phyloP scores from a whole-genome alignment of 2,888 invertebrate species.

The Coremacera marginata region DNA sequence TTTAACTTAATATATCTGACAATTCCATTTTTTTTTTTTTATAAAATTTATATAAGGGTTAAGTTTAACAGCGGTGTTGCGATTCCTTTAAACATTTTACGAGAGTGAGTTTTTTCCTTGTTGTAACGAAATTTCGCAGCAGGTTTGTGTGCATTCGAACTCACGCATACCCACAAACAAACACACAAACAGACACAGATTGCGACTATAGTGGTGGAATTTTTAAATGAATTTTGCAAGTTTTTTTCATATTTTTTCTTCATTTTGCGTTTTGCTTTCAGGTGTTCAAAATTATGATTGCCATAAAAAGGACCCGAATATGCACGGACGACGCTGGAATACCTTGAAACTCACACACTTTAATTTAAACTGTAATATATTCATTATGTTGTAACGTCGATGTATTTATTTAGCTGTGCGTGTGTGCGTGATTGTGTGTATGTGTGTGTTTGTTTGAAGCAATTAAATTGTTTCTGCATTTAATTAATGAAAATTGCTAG shows the following conservation, averaged over 20 bases:
- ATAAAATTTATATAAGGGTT: not conserved
- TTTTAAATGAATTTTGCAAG: not conserved
- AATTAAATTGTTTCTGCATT: conserved; percentile 54
- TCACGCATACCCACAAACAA: too few species aligned
- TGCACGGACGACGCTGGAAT: not conserved
- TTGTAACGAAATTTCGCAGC: not conserved
- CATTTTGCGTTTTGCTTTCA: not conserved
- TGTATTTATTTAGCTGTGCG: not conserved
- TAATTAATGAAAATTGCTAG: conserved; percentile 64
- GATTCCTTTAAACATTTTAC: conserved; percentile 8
- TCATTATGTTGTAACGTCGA: not conserved
- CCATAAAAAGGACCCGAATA: conserved; percentile 2
- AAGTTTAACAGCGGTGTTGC: not conserved
- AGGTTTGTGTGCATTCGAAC: not conserved
- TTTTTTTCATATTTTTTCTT: not conserved
- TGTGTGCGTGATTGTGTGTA: not conserved
- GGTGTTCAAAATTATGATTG: conserved; percentile 22
- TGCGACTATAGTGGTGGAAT: not conserved
- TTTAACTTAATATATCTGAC: too few species aligned
- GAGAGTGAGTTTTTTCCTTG: not conserved
- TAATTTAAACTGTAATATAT: conserved; percentile 6
- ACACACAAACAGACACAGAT: not conserved
- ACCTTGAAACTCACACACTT: not conserved
- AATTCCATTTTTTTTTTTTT: not conserved
- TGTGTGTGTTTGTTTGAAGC: not conserved